phyloP scores from a whole-genome alignment of 2,113 vertebrate species.

The Hyla sarda region DNA sequence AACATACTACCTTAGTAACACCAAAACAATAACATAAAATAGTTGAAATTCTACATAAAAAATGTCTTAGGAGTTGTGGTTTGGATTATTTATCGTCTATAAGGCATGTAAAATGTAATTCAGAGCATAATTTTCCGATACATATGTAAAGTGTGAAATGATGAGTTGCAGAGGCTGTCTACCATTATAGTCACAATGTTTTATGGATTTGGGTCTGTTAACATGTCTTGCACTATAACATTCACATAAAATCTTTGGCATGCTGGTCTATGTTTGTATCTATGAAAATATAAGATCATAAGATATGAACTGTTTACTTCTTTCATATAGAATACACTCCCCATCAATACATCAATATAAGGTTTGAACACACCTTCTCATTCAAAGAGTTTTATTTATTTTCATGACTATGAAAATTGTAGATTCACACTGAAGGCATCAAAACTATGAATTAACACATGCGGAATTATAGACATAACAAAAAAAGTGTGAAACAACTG shows the following conservation, averaged over 20 bases:
- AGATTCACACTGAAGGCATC: too few relatives aligned
- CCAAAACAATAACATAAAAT: not conserved
- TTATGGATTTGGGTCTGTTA: conserved; percentile 9
- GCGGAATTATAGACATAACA: too few relatives aligned
- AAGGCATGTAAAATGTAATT: conserved; percentile 16
- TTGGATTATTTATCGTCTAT: conserved; percentile 24
- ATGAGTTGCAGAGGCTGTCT: conserved; percentile 48
- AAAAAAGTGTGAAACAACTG: too few relatives aligned
- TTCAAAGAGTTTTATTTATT: too few relatives aligned
- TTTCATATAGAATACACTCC: not conserved
- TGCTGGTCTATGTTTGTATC: conserved; percentile 14
- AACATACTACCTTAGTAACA: not conserved
- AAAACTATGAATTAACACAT: too few relatives aligned
- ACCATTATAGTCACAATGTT: not conserved
- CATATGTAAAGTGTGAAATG: conserved; percentile 38
- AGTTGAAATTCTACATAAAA: not conserved
- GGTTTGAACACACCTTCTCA: too few relatives aligned
- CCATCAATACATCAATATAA: too few relatives aligned
- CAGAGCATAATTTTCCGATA: conserved; percentile 5
- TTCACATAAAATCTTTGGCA: conserved; percentile 34
- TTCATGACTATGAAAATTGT: too few relatives aligned
- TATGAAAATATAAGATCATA: not conserved
- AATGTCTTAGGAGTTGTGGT: not conserved
- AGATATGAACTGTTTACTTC: conserved; percentile 16
- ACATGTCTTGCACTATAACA: not conserved